Evolutionary conservation across 2,888 invertebrate species (phyloP).

Genomic region (Heliconius ethilla): DNA sequence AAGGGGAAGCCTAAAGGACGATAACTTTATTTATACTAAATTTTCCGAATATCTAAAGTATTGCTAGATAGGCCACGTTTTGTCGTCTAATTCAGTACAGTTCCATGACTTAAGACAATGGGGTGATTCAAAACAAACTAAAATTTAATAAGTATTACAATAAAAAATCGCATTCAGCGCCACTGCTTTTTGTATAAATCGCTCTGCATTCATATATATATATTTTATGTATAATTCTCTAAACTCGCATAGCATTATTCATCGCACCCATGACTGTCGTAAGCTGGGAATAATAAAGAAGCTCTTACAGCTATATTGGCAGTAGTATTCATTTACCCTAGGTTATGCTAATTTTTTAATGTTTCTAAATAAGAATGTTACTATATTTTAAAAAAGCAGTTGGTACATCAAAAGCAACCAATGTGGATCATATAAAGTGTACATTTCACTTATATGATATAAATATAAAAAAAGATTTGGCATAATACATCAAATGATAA

Average conservation of each 20-base stretch:
- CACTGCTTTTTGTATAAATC: slow-evolving; percentile 29
- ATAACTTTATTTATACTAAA: slow-evolving; percentile 7
- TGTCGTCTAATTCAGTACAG: slow-evolving; percentile 16
- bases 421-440: slow-evolving; percentile 22
- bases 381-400: slow-evolving; percentile 25
- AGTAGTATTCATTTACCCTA: slow-evolving; percentile 54
- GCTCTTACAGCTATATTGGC: slow-evolving; percentile 66
- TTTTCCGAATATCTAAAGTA: slow-evolving; percentile 9
- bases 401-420: slow-evolving; percentile 28
- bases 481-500: slow-evolving; percentile 32
- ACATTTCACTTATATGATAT: slow-evolving; percentile 35
- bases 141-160: slow-evolving; percentile 23
- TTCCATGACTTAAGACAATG: slow-evolving; percentile 15
- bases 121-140: slow-evolving; percentile 13
- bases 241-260: slow-evolving; percentile 50
- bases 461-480: slow-evolving; percentile 24
- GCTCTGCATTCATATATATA: slow-evolving; percentile 40
- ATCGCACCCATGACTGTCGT: slow-evolving; percentile 46
- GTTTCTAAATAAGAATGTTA: slow-evolving; percentile 35
- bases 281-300: slow-evolving; percentile 53
- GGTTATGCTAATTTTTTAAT: slow-evolving; percentile 37
- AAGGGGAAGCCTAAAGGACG: slow-evolving; percentile 13
- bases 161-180: slow-evolving; percentile 37
- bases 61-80: slow-evolving; percentile 16
- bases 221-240: slow-evolving; percentile 41